A percentile compares a stretch with the other conserved stretches of the same genome.
phyloP scores from a whole-genome alignment of 2,113 vertebrate species.

The Nansenia antarctica region DNA sequence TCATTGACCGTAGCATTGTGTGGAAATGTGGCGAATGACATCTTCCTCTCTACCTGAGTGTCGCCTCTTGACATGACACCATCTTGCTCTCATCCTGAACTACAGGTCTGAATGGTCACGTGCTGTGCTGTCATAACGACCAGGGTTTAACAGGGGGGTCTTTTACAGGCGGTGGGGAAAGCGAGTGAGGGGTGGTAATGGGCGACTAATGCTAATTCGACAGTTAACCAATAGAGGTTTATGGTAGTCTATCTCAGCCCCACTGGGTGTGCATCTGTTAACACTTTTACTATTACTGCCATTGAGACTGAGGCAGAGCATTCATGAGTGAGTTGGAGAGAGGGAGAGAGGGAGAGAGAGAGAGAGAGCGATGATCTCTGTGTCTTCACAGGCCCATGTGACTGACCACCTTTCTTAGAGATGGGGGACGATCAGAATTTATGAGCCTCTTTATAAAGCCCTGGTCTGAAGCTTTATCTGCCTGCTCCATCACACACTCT shows the following conservation, averaged over 20 bases:
- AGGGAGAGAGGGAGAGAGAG: background rate
- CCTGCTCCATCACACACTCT: slow-evolving; percentile 15
- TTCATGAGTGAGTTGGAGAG: background rate
- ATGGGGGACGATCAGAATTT: slow-evolving; percentile 18
- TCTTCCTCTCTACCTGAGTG: background rate
- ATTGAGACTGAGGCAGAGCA: background rate
- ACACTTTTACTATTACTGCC: slow-evolving; percentile 1
- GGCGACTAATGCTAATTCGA: slow-evolving; percentile 18
- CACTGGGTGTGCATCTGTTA: slow-evolving; percentile 23
- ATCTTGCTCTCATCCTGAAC: background rate
- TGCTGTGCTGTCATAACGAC: background rate
- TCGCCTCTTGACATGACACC: background rate
- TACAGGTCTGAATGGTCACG: background rate
- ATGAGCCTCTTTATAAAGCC: slow-evolving; percentile 29
- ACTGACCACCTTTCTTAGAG: background rate
- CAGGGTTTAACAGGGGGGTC: slow-evolving; percentile 28
- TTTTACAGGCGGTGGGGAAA: slow-evolving; percentile 33
- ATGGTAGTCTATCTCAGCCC: slow-evolving; percentile 18
- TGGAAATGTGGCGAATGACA: slow-evolving; percentile 10
- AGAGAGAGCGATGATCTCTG: background rate
- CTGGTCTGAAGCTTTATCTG: slow-evolving; percentile 33
- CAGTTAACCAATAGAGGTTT: slow-evolving; percentile 38
- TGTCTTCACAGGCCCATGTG: background rate
- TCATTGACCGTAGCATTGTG: slow-evolving; percentile 23
- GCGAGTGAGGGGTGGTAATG: slow-evolving; percentile 24